phyloP scores from a whole-genome alignment of 1,140 invertebrate genomes.

The Dryas iulia region DNA sequence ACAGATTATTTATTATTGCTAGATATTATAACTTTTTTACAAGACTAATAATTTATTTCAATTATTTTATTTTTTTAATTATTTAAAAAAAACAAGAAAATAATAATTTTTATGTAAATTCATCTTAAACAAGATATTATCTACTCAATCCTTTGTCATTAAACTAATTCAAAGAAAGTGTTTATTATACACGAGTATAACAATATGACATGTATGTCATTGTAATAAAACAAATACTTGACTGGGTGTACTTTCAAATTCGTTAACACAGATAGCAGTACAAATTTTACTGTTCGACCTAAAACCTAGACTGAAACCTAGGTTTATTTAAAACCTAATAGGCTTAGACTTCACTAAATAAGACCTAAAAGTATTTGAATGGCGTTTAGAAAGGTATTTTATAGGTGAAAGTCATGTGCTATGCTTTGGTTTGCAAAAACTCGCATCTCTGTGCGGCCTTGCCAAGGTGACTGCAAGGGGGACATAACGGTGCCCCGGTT shows the following conservation, averaged over 20 bases:
- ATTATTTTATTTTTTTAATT: too few species aligned
- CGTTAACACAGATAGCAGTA: neutral
- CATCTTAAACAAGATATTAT: too few species aligned
- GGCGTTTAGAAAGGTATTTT: slow-evolving; percentile 74
- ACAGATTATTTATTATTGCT: too few species aligned
- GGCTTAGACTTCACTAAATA: neutral
- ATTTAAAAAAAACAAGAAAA: too few species aligned
- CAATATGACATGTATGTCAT: slow-evolving; percentile 5
- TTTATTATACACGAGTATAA: too few species aligned
- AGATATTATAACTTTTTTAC: too few species aligned
- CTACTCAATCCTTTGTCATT: too few species aligned
- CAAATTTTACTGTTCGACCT: too few species aligned
- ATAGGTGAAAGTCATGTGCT: slow-evolving; percentile 78
- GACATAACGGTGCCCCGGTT: slow-evolving; percentile 69
- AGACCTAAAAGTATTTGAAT: slow-evolving; percentile 45
- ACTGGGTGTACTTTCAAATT: neutral
- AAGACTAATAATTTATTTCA: too few species aligned
- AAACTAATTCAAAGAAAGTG: too few species aligned
- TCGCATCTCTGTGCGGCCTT: slow-evolving; percentile 75
- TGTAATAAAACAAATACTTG: neutral
- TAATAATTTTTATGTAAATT: too few species aligned
- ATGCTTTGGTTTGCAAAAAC: slow-evolving; percentile 69
- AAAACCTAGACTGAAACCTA: too few species aligned
- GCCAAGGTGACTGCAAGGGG: slow-evolving; percentile 77
- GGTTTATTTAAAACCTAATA: neutral